Percentiles rank a stretch among this genome's conserved stretches.
Evolutionary conservation across 2,797 vertebrate genomes (phyloP).

Genomic region (Thunnus albacares): DNA sequence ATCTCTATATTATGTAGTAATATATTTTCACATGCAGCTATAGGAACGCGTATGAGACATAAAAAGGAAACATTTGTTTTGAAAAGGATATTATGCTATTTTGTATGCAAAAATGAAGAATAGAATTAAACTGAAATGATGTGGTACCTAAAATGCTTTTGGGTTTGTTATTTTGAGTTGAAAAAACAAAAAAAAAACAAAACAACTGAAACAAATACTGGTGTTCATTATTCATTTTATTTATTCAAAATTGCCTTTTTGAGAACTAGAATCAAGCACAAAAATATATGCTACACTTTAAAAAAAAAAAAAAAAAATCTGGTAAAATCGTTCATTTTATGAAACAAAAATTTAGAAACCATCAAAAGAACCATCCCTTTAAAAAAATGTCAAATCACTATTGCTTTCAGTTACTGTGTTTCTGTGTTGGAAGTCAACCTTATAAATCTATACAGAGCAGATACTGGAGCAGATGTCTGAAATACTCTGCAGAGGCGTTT

Average conservation of each 20-base stretch:
- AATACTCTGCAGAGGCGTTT: not conserved
- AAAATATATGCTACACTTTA: conserved; percentile 26
- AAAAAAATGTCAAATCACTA: conserved; percentile 16
- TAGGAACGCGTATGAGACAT: conserved; percentile 75
- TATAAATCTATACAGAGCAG: not conserved
- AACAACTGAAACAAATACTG: not conserved
- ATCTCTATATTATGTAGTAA: conserved; percentile 87
- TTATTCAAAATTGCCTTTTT: conserved; percentile 46
- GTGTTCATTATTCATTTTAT: conserved; percentile 45
- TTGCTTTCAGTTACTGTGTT: not conserved
- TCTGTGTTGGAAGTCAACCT: not conserved
- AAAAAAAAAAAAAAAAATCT: conserved; percentile 3
- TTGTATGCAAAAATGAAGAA: conserved; percentile 83
- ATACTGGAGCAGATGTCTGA: not conserved
- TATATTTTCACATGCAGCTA: conserved; percentile 90
- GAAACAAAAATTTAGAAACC: conserved; percentile 38
- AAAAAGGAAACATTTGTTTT: conserved; percentile 77
- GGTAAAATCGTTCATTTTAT: conserved; percentile 47
- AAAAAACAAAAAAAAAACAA: not conserved
- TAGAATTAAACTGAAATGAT: conserved; percentile 82
- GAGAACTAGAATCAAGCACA: conserved; percentile 26
- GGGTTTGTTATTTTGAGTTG: conserved; percentile 5
- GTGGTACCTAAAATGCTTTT: conserved; percentile 71
- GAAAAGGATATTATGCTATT: conserved; percentile 78
- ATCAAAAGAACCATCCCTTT: conserved; percentile 24